A percentile compares a stretch with the other conserved stretches of the same genome.
Conservation (phyloP, 2,797 vertebrate genomes). For the Toxotes lorentzi region DNA sequence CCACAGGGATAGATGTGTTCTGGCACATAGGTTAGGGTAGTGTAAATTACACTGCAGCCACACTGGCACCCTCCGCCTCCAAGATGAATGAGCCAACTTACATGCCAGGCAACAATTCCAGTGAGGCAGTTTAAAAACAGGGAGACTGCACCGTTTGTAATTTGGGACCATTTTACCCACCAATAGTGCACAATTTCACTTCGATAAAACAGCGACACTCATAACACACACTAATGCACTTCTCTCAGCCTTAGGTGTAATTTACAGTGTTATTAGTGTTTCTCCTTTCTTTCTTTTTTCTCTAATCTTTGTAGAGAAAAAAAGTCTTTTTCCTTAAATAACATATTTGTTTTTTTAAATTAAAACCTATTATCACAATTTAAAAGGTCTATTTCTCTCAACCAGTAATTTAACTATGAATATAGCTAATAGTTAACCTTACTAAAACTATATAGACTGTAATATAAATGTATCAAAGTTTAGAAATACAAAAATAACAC, state of each 20-base stretch:
- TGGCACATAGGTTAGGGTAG: slow-evolving; percentile 66
- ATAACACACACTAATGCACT: background rate
- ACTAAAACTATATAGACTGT: background rate
- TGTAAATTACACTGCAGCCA: slow-evolving; percentile 77
- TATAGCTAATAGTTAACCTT: background rate
- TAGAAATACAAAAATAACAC: background rate
- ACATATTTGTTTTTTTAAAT: background rate
- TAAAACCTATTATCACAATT: background rate
- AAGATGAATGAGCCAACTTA: slow-evolving; percentile 76
- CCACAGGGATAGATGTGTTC: slow-evolving; percentile 75
- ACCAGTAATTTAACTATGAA: background rate
- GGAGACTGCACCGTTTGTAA: slow-evolving; percentile 41
- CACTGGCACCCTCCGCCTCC: slow-evolving; percentile 65
- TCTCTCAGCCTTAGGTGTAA: background rate
- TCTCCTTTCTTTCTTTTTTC: background rate
- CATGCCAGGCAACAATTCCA: slow-evolving; percentile 68
- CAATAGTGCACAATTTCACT: slow-evolving; percentile 49
- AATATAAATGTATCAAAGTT: background rate
- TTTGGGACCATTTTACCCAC: slow-evolving; percentile 52
- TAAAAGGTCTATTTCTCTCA: background rate
- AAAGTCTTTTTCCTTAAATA: background rate
- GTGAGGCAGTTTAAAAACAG: slow-evolving; percentile 59
- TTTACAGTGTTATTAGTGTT: slow-evolving; percentile 4
- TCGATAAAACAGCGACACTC: slow-evolving; percentile 40
- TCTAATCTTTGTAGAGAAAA: background rate